phyloP scores from a whole-genome alignment of 2,797 vertebrate species.

The Sebastes minor region DNA sequence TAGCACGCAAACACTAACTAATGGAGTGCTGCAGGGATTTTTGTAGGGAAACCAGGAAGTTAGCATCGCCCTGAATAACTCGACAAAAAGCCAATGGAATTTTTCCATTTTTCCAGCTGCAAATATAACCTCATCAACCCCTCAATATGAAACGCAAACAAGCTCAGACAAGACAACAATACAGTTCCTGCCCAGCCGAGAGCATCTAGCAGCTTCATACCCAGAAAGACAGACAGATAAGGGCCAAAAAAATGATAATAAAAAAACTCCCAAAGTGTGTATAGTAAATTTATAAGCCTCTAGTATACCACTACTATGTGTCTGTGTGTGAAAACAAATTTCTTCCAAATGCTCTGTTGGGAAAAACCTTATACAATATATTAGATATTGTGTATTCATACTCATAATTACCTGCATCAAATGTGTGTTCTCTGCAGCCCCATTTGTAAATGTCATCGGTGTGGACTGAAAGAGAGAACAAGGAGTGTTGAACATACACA shows the following conservation, averaged over 20 bases:
- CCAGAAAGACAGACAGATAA: background rate
- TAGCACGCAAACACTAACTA: too few species aligned
- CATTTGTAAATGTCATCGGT: rapidly evolving
- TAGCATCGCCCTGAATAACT: too few species aligned
- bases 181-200: background rate
- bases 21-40: too few species aligned
- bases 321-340: background rate
- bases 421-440: rapidly evolving
- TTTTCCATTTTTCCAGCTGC: background rate
- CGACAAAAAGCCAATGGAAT: too few species aligned
- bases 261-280: background rate
- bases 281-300: background rate
- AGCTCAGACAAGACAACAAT: background rate
- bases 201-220: background rate
- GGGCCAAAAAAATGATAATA: background rate
- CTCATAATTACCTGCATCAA: background rate
- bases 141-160: background rate
- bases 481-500: background rate
- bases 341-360: background rate
- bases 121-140: background rate
- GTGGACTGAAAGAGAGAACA: background rate
- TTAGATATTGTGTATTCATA: background rate
- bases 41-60: too few species aligned
- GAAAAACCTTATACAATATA: background rate
- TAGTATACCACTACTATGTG: background rate